Evolutionary conservation across 2,113 vertebrate genomes (phyloP), one percentile per base, ranked within the genome.

Genomic region (Dolichallabes microphthalmus): DNA sequence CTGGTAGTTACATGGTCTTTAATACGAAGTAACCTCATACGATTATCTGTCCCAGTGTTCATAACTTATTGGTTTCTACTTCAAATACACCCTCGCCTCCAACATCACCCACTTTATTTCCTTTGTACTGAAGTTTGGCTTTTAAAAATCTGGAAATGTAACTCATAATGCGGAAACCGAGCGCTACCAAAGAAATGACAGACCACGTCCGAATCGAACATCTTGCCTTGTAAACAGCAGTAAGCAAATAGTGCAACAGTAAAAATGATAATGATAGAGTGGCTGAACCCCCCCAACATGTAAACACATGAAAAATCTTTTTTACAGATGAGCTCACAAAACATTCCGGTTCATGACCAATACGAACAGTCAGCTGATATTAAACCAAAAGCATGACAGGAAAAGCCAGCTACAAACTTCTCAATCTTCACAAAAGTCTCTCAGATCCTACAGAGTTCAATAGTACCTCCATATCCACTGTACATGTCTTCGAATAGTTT

Each of bases 401-500:
- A 71, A 71, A 71, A 69, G 2, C 10, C 66, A 57, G 12, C 55
- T 20, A 27, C 10, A 83, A 58, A 45, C 68, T 27, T 27, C 64
- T 11, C 4, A 53, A 45, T 60, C 55, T 61, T 53, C n/a, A 22
- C 19, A 61, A 55, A 52, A 52, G 11, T 73, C 27, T 58, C 30
- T 32, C 20, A 73, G 66, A 82, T 25, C 50, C 66, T 55, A 6
- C 52, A 15, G 60, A 52, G 61, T 69, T 75, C 50, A 66, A 68
- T 13, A 64, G 79, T 86, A 88, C 87, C 89, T 91, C 89, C 89
- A 89, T 91, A 91, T 90, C 88, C 87, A 86, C 89, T 85, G 89
- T 90, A 91, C 90, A 91, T 91, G 82, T 55, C 55, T 86, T 45
- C 66, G 13, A 17, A 53, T 27, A 61, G 73, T 81, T 53, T 25